Conservation (phyloP, 2,888 invertebrate genomes). For the Odontocerum albicorne region DNA sequence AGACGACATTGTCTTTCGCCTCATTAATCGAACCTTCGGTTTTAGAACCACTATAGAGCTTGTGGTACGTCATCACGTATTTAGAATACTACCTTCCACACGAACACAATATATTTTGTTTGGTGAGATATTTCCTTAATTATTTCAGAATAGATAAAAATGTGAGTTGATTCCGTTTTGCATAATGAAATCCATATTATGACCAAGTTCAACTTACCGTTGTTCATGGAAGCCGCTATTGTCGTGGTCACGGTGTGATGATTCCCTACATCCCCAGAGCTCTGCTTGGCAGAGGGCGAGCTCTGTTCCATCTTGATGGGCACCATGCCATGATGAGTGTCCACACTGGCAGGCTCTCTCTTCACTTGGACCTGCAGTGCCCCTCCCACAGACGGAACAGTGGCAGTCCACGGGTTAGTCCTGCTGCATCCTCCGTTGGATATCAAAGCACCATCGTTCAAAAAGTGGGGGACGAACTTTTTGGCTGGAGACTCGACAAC, state of each 20-base stretch:
- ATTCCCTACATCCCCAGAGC: constrained; percentile 35
- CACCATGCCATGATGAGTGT: constrained; percentile 25
- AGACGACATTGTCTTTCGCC: too few relatives aligned
- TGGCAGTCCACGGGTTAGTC: constrained; percentile 64
- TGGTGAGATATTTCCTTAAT: too few relatives aligned
- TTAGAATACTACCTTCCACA: too few relatives aligned
- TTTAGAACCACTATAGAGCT: too few relatives aligned
- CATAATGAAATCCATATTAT: too few relatives aligned
- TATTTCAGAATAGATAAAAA: background rate
- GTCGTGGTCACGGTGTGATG: constrained; percentile 46
- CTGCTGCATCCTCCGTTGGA: constrained; percentile 67
- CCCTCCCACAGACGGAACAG: constrained; percentile 44
- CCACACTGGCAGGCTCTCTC: constrained; percentile 58
- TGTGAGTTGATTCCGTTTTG: too few relatives aligned
- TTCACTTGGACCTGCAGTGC: constrained; percentile 63
- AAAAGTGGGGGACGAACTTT: constrained; percentile 20
- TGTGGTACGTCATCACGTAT: too few relatives aligned
- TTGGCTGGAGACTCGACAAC: constrained; percentile 48
- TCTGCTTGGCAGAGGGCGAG: constrained; percentile 63
- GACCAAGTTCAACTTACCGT: constrained; percentile 48
- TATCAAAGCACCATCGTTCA: constrained; percentile 25
- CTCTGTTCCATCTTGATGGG: constrained; percentile 65
- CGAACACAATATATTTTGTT: too few relatives aligned
- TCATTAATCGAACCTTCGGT: too few relatives aligned
- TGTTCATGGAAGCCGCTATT: constrained; percentile 53